Percentiles rank a stretch among this genome's conserved stretches.
These are phyloP conservation scores for Anguilla obscura DNA, from an alignment of 2,797 vertebrate species.

Conservation along the genomic window DNA sequence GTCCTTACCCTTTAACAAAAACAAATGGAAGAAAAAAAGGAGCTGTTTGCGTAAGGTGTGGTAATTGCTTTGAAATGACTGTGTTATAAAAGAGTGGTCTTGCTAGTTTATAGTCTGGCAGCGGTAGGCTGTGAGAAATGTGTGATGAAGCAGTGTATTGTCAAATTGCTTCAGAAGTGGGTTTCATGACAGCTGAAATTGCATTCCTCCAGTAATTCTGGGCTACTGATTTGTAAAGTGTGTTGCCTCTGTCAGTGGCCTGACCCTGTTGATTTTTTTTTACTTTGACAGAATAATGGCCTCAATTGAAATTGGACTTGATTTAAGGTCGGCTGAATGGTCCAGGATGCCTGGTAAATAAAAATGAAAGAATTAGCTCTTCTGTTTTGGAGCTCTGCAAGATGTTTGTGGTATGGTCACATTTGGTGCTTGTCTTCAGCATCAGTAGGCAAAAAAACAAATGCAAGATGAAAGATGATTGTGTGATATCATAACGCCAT, in stretches of 20 bases:
- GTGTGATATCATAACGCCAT: background rate
- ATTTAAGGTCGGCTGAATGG: background rate
- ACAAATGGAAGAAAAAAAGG: background rate
- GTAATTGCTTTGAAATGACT: conserved; percentile 16
- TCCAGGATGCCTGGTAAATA: background rate
- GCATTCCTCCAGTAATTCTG: background rate
- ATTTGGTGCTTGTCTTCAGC: background rate
- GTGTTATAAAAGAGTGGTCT: background rate
- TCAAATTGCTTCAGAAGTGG: background rate
- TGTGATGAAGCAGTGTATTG: background rate
- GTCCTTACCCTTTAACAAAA: background rate
- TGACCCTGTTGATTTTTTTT: conserved; percentile 8
- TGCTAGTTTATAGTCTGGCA: background rate
- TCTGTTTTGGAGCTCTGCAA: background rate
- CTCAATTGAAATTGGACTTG: background rate
- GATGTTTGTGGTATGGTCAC: background rate
- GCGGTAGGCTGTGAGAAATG: background rate
- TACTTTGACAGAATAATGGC: background rate
- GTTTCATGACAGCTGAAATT: conserved; percentile 9
- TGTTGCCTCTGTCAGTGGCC: background rate
- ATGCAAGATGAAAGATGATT: background rate
- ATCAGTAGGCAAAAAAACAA: background rate
- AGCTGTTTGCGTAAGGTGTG: background rate
- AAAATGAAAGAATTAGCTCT: background rate
- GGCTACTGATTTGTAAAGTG: conserved; percentile 11